These are phyloP conservation scores for Okapia johnstoni DNA, from an alignment of 2,113 vertebrate species.

Conservation along the genomic window DNA sequence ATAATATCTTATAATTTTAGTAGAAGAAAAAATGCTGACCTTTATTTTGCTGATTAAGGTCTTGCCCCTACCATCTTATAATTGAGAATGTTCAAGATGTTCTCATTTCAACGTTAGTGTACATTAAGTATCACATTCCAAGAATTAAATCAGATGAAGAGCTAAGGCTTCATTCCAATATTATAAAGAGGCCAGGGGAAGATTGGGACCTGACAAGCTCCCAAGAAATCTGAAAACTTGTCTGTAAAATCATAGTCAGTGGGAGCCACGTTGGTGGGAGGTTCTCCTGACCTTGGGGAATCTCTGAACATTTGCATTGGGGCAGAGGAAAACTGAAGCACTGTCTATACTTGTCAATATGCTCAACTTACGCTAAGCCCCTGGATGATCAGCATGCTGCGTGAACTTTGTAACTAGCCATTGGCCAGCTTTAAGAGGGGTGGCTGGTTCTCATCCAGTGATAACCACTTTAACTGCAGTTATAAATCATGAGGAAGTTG, in stretches of 20 bases:
- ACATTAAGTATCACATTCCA: not conserved
- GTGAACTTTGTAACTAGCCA: constrained; percentile 58
- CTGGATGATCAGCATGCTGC: constrained; percentile 44
- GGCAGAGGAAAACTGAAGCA: constrained; percentile 51
- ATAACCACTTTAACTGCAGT: constrained; percentile 28
- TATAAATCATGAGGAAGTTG: constrained; percentile 48
- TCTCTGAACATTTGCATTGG: constrained; percentile 28
- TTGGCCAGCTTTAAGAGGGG: constrained; percentile 33
- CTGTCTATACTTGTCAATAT: constrained; percentile 58
- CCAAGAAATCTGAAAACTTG: not conserved
- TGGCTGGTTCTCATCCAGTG: constrained; percentile 58
- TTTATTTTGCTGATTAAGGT: constrained; percentile 5
- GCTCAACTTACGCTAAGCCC: constrained; percentile 12
- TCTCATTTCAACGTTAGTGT: not conserved
- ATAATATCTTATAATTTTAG: constrained; percentile 1
- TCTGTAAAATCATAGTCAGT: not conserved
- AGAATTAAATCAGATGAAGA: constrained; percentile 31
- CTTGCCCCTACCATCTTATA: not conserved
- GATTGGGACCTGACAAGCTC: not conserved
- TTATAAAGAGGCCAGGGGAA: not conserved
- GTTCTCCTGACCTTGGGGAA: not conserved
- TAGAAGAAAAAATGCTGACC: not conserved
- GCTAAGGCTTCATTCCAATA: not conserved
- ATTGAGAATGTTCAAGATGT: constrained; percentile 26
- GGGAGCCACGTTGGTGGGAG: not conserved